These are phyloP conservation scores for Catocala nupta DNA, from an alignment of 2,888 invertebrate species.

Conservation along the genomic window DNA sequence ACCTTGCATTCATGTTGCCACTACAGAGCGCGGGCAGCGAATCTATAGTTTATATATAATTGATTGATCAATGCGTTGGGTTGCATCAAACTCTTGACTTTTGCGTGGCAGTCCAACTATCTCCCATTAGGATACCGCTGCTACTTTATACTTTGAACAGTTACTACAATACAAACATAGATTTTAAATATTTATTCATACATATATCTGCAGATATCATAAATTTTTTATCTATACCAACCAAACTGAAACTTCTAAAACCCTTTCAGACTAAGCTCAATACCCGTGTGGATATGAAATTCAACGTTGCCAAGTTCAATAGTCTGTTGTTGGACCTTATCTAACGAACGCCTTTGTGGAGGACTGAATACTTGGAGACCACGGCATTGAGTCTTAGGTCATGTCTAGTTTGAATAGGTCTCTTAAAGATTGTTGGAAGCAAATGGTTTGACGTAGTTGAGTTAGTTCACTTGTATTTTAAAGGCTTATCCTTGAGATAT, in stretches of 20 bases:
- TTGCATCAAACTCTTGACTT: no score
- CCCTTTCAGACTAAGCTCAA: background rate
- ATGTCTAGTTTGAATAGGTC: slow-evolving; percentile 23
- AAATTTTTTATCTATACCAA: background rate
- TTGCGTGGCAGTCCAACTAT: no score
- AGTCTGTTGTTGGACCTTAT: slow-evolving; percentile 32
- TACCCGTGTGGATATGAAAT: slow-evolving; percentile 43
- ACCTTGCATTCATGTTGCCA: no score
- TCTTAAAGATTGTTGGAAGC: slow-evolving; percentile 3
- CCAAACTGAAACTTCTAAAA: slow-evolving; percentile 1
- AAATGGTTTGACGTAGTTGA: background rate
- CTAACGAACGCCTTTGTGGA: slow-evolving; percentile 48
- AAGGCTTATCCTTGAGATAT: background rate
- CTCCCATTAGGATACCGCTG: no score
- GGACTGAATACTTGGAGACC: slow-evolving; percentile 21
- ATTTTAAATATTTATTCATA: no score
- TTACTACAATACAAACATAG: no score
- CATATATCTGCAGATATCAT: background rate
- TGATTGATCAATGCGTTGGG: no score
- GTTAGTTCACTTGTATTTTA: background rate
- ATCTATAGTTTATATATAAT: no score
- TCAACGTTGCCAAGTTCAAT: slow-evolving; percentile 31
- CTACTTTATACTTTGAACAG: no score
- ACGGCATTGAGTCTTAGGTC: slow-evolving; percentile 15
- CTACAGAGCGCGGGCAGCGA: no score